Conservation (phyloP, 2,113 vertebrate genomes). For the Entomyzon cyanotis region DNA sequence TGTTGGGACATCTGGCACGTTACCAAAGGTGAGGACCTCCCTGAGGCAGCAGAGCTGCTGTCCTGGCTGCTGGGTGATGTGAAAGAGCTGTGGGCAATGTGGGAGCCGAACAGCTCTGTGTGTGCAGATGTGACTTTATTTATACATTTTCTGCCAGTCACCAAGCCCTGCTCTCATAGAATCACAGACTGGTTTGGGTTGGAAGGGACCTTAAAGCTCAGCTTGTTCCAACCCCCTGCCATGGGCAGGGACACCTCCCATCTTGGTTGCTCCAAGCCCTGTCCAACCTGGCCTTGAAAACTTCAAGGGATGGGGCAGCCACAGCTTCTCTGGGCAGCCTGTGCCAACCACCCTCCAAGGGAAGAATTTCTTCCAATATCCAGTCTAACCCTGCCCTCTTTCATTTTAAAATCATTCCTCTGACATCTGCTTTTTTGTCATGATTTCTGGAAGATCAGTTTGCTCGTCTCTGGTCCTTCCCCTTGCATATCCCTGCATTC, state of each 20-base stretch:
- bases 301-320: neutral
- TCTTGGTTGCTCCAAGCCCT: neutral
- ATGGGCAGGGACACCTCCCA: neutral
- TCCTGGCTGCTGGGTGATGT: neutral
- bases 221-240: neutral
- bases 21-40: conserved; percentile 86
- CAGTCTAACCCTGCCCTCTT: neutral
- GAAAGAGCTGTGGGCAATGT: neutral
- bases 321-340: neutral
- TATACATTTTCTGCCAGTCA: neutral
- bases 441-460: neutral
- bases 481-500: neutral
- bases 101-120: neutral
- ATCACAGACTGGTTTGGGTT: neutral
- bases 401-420: neutral
- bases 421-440: neutral
- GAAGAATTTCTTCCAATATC: neutral
- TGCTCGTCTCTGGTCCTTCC: neutral
- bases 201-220: neutral
- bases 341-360: neutral
- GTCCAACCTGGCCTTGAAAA: rapidly evolving
- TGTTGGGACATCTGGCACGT: conserved; percentile 79
- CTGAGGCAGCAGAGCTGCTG: neutral
- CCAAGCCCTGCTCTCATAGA: neutral
- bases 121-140: neutral